A percentile compares a stretch with the other conserved stretches of the same genome.
These are phyloP conservation scores for Bagarius yarrelli DNA, from an alignment of 2,113 vertebrate genomes.

Conservation along the genomic window DNA sequence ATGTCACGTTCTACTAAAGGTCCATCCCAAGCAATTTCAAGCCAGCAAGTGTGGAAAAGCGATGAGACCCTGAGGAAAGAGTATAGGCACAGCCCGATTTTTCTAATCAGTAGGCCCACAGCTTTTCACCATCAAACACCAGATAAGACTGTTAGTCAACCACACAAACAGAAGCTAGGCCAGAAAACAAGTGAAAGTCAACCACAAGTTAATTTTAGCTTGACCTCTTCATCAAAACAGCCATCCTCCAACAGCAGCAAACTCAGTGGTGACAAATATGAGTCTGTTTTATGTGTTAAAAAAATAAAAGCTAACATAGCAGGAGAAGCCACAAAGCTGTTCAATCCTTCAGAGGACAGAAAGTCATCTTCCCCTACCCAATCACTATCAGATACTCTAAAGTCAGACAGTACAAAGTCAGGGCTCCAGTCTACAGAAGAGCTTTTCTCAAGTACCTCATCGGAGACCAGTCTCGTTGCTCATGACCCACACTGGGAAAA, in stretches of 20 bases:
- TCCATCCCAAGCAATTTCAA: constrained; percentile 31
- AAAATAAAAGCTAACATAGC: constrained; percentile 57
- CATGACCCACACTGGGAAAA: constrained; percentile 42
- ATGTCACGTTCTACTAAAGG: background rate
- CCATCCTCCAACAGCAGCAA: constrained; percentile 39
- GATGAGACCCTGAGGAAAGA: constrained; percentile 54
- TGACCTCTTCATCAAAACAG: constrained; percentile 37
- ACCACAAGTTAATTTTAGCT: constrained; percentile 48
- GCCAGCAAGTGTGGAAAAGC: constrained; percentile 38
- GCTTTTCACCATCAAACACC: constrained; percentile 64
- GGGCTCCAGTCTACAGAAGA: constrained; percentile 26
- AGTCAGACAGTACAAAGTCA: constrained; percentile 55
- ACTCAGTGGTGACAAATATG: constrained; percentile 17
- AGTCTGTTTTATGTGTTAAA: constrained; percentile 51
- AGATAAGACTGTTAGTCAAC: constrained; percentile 22
- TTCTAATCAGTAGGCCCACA: constrained; percentile 64
- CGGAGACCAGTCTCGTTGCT: constrained; percentile 31
- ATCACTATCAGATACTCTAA: constrained; percentile 51
- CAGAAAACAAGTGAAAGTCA: constrained; percentile 37
- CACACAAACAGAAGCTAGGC: constrained; percentile 15
- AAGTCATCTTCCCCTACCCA: constrained; percentile 57
- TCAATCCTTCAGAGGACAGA: constrained; percentile 55
- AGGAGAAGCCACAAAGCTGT: constrained; percentile 59
- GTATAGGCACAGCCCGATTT: constrained; percentile 51
- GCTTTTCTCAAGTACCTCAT: constrained; percentile 13